A percentile compares a stretch with the other conserved stretches of the same genome.
Evolutionary conservation across 1,140 invertebrate species (phyloP).

Genomic region (Bombus pyrosoma): DNA sequence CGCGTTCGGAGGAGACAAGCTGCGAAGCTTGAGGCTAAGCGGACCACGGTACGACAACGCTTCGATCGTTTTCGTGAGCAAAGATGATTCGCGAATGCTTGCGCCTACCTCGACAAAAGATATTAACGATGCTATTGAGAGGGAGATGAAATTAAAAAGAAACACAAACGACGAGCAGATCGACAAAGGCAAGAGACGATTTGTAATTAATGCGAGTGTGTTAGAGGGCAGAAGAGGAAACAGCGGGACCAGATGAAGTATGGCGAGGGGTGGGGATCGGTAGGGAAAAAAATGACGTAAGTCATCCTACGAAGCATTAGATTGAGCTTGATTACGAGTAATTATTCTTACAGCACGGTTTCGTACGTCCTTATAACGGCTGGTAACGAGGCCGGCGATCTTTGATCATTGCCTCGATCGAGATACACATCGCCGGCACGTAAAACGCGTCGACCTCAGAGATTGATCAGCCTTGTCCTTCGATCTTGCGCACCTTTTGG

Average conservation of each 20-base stretch:
- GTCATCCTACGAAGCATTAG: constrained; percentile 80
- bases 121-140: constrained; percentile 63
- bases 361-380: constrained; percentile 70
- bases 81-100: constrained; percentile 37
- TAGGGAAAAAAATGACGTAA: constrained; percentile 65
- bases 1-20: too few species aligned
- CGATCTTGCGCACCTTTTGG: constrained; percentile 45
- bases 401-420: constrained; percentile 64
- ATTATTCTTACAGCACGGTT: constrained; percentile 77
- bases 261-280: not conserved
- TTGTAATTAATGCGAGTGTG: constrained; percentile 62
- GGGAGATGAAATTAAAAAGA: constrained; percentile 50
- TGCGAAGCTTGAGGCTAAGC: constrained; percentile 20
- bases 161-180: constrained; percentile 38
- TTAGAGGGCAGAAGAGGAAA: constrained; percentile 19
- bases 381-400: constrained; percentile 67
- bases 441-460: constrained; percentile 45
- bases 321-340: constrained; percentile 81
- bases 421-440: constrained; percentile 60
- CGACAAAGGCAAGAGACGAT: constrained; percentile 56
- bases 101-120: constrained; percentile 42
- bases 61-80: constrained; percentile 1
- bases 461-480: constrained; percentile 54
- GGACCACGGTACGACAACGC: not conserved
- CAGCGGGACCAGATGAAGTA: constrained; percentile 2